Base-by-base conservation (phyloP, 2,797 vertebrate genomes). In the Chloroceryle inda region DNA sequence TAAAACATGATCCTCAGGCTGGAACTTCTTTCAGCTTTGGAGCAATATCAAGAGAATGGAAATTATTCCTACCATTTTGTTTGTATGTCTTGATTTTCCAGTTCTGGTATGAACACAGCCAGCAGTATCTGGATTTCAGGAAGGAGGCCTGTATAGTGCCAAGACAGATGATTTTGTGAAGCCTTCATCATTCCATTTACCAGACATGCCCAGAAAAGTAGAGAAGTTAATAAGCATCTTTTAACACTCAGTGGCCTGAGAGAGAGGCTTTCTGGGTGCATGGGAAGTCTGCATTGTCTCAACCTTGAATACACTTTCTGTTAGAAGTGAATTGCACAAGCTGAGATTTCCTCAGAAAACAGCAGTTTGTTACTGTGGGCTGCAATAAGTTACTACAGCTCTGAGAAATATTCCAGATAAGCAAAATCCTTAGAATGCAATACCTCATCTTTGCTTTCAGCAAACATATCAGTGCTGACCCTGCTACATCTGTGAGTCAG, bases 321-420 rank as follows among this genome's bases (percentile, higher is more conserved):
- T 95, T 96, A 94, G 67, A 94, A 96, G 40, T 45, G 71, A 88
- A 81, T 97, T 94, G 91, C 94, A 95, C 74, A 97, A 96, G 93
- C 56, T 87, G 63, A 94, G 73, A 95, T 96, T 96, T 95, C 94
- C 91, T 96, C 96, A 95, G 93, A 96, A 95, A 96, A 84, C 29
- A 95, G 63, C 95, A 94, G 89, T 94, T 93, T 96, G 67, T 86
- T 88, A 67, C 88, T 86, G 76, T 67, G 71, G 63, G 55, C 74
- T 95, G 91, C 91, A 94, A 92, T 83, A 96, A 89, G 67, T 96
- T 96, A 68, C 85, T 92, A 89, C 79, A 94, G 68, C 79, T 67
- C 87, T 26, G 29, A 95, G 88, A 95, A 96, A 94, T 78, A 95
- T 84, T 94, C 91, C 88, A 96, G 92, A 96, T 96, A 97, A 94